Evolutionary conservation across 2,113 vertebrate species (phyloP), one percentile per base, ranked within the genome.

Genomic region (Labeo rohita): DNA sequence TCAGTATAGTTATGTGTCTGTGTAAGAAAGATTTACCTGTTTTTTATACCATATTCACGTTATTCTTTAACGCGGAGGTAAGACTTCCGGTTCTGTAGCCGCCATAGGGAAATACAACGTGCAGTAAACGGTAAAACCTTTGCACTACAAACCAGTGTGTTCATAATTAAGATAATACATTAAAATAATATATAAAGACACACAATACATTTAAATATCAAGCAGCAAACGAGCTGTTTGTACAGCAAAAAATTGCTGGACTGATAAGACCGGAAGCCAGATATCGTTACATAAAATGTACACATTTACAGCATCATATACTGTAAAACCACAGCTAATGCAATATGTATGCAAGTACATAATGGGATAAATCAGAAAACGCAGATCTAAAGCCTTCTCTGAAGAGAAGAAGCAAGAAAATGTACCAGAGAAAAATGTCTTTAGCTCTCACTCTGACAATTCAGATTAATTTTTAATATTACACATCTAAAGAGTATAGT

Each of bases 1-100:
- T 45, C 47, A 84, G 36, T 36, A 86, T 50, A 65, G 28, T 63
- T 79, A 15, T 84, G 80, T 74, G 63, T 79, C 21, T 34, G 56
- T 75, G 66, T 47, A 11, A 75, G 77, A 16, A 16, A 72, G 16
- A 21, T 34, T 77, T 54, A 52, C n/a, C 23, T 36, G 23, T 10
- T 21, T 81, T 79, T 80, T 80, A 63, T 63, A 39, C 3, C 39
- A 39, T 2, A 39, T 39, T 39, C 5, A 39, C 39, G 0, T 39
- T 39, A 39, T 5, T 39, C 39, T 39, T 39, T 5, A 39, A 39
- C 39, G 39, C 39, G 5, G 3, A 39, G 39, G 39, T 39, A 5
- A 39, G 39, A 39, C 39, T 3, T 39, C 39, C 39, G 39, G 39
- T 28, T 28, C 28, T 28, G 28, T 28, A 28, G 28, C 28, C 28